Evolutionary conservation across 2,888 invertebrate species (phyloP), one percentile per base, ranked within the genome.

Genomic region (Caenorhabditis zanzibari): DNA sequence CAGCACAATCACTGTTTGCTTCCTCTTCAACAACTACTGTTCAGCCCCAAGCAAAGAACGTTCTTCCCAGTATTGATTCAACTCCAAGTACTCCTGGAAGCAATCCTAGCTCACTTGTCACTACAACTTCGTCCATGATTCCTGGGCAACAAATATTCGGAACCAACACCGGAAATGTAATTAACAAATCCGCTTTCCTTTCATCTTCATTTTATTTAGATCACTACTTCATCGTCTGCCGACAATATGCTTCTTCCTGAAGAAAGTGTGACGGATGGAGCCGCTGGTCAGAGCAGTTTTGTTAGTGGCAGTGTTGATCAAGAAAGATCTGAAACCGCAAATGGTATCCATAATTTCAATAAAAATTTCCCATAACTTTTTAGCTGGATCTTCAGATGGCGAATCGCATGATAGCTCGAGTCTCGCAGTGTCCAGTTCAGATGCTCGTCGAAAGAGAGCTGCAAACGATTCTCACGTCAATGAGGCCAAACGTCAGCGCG

Each of bases 401-500:
- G 87, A 87, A 28, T 87, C 87, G 2, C 64, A 84, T 16, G 87
- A 87, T 38, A 85, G 87, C 47, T 68, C 69, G 5, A 59, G 26
- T n/a, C 74, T 71, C 1, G 72, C 75, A 2, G 87, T 87, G 12
- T 86, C 87, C n/a, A 86, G 85, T 41, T 86, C 87, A 2, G 86
- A 86, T 32, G 85, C 38, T 16, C 77, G 75, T 35, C 63, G 87
- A 1, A 87, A 87, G 63, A 38, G 87, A 64, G 64, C 84, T n/a
- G 84, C 77, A 2, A 61, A 69, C 24, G 72, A 72, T 14, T 64
- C 28, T 12, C 73, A 82, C 4, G 19, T 56, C 19, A 81, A 24
- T 19, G 85, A 84, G 14, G 83, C 80, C 0, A 87, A 87, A 41
- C 74, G 87, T 26, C 83, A 76, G 41, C 49, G 87, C 2, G 85